Base-by-base conservation (phyloP, 2,797 vertebrate genomes). In the Microcaecilia unicolor region DNA sequence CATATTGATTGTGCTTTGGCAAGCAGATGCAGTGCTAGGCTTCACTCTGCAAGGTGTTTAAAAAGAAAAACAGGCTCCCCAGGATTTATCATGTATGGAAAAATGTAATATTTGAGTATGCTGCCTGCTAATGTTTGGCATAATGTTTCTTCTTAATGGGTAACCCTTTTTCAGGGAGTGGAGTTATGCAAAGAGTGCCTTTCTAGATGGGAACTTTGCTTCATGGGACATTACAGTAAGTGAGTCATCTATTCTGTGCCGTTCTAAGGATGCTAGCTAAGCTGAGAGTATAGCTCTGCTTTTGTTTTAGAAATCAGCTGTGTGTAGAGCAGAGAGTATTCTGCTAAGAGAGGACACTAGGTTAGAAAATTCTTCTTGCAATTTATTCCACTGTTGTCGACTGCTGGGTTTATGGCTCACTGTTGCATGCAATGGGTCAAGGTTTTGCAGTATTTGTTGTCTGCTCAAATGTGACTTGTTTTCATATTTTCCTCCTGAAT, bases 1-100 rank as follows among this genome's bases (percentile, higher is more conserved):
- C 90, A 92, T 97, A 97, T 98, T 97, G 95, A 98, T 98, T 94
- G 93, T 92, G 91, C 92, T 93, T 93, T 93, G 89, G 90, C 91
- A 96, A 94, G 88, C 91, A 94, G 95, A 96, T 92, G 91, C 93
- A 93, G 91, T 87, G 89, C 89, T 87, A 79, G 86, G 83, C 89
- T 86, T 90, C 87, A 87, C 88, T 89, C 81, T 87, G 90, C 86
- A 88, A 89, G 89, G 88, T 89, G 82, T 86, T 84, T 82, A 83
- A 89, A 86, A 84, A 85, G 79, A 78, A 85, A 84, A 85, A 80
- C 80, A 81, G 76, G 75, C 81, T 80, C 64, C 65, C 72, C 70
- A 74, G 84, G 80, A 85, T 83, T 80, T 83, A 81, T 80, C 78
- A 80, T 82, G 76, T 79, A 80, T 82, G 77, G 83, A 83, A 81